Percentiles rank a stretch among this genome's conserved stretches.
Conservation (phyloP, 2,113 vertebrate species). For the Oceanites oceanicus region DNA sequence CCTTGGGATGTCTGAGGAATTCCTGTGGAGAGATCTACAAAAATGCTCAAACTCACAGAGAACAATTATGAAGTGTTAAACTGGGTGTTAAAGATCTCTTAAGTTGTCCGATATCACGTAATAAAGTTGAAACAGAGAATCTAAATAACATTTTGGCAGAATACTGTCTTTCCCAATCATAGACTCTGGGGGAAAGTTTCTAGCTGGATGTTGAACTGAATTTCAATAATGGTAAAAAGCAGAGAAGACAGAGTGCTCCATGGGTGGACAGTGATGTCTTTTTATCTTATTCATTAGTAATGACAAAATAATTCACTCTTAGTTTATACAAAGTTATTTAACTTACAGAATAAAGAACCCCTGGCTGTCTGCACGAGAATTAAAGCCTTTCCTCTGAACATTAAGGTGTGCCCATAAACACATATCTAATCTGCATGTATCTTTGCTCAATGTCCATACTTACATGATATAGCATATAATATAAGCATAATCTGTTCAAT, state of each 20-base stretch:
- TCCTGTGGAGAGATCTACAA: not conserved
- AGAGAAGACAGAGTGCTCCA: not conserved
- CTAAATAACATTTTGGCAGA: not conserved
- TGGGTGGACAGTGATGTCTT: not conserved
- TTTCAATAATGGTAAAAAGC: not conserved
- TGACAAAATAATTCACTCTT: not conserved
- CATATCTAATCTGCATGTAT: not conserved
- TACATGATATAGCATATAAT: not conserved
- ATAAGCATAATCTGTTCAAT: not conserved
- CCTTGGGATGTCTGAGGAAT: conserved; percentile 1
- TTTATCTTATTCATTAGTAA: not conserved
- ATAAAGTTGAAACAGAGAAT: conserved; percentile 11
- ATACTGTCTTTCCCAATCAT: not conserved
- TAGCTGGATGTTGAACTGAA: not conserved
- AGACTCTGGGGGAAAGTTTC: not conserved
- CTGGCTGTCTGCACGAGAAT: not conserved
- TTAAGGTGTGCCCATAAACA: not conserved
- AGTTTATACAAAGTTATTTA: not conserved
- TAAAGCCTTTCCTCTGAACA: not conserved
- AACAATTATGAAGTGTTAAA: conserved; percentile 13
- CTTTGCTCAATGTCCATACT: not conserved
- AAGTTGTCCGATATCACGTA: not conserved
- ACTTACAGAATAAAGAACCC: not conserved
- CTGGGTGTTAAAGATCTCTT: not conserved
- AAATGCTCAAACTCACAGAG: not conserved